A percentile compares a stretch with the other conserved stretches of the same genome.
These are phyloP conservation scores for Ciconia maguari DNA, from an alignment of 2,113 vertebrate genomes.

Conservation along the genomic window DNA sequence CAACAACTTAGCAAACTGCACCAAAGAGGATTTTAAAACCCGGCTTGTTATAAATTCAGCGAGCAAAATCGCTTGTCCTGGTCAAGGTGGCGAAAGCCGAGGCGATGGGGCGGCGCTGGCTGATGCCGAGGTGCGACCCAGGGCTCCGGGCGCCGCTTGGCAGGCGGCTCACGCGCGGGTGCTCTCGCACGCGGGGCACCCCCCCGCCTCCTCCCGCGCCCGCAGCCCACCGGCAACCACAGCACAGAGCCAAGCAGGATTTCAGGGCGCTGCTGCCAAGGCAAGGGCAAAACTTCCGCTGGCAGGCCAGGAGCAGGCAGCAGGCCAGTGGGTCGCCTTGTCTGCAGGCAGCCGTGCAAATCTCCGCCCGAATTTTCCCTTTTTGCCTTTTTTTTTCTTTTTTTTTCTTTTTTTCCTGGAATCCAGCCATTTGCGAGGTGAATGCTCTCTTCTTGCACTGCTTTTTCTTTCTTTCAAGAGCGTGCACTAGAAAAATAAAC, in stretches of 20 bases:
- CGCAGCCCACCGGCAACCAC: fast-evolving
- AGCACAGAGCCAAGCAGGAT: background rate
- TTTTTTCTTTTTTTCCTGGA: background rate
- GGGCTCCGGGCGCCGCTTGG: background rate
- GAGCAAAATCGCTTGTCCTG: fast-evolving
- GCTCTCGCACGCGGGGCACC: background rate
- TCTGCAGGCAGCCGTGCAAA: background rate
- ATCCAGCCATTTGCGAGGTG: conserved; percentile 7
- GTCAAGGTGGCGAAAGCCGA: background rate
- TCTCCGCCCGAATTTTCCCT: background rate
- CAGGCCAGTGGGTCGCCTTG: background rate
- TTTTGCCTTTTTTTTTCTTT: background rate
- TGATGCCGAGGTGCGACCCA: background rate
- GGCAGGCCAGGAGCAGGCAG: conserved; percentile 3
- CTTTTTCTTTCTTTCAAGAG: background rate
- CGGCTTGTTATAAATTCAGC: fast-evolving
- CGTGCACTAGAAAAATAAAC: conserved; percentile 25
- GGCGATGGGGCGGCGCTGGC: fast-evolving
- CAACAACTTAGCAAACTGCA: background rate
- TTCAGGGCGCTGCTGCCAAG: background rate
- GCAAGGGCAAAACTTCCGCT: background rate
- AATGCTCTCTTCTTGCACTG: conserved; percentile 17
- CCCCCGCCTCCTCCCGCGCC: fast-evolving
- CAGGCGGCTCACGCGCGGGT: background rate
- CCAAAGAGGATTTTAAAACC: background rate